Conservation (phyloP, 2,113 vertebrate species). For the Macquaria australasica region DNA sequence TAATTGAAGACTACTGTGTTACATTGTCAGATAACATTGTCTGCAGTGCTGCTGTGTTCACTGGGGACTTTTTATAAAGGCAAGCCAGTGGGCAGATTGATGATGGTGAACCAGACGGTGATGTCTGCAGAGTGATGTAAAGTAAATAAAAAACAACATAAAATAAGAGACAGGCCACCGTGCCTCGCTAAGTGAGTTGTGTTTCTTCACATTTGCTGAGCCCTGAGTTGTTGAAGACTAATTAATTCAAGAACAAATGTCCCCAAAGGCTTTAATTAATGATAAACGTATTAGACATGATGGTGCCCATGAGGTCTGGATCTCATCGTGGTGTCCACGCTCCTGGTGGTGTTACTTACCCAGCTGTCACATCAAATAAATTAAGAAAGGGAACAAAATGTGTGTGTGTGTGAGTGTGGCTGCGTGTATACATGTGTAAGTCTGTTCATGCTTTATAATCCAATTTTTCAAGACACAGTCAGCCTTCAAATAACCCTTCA, state of each 20-base stretch:
- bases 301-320: conserved; percentile 82
- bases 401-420: neutral
- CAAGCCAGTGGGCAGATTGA: conserved; percentile 54
- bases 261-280: conserved; percentile 85
- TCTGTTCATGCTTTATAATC: conserved; percentile 45
- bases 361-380: conserved; percentile 77
- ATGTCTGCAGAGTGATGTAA: conserved; percentile 31
- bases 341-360: conserved; percentile 78
- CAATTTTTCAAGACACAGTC: conserved; percentile 52
- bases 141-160: conserved; percentile 32
- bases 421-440: conserved; percentile 14
- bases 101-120: conserved; percentile 33
- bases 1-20: conserved; percentile 44
- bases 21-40: conserved; percentile 49
- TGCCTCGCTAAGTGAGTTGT: conserved; percentile 54
- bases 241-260: conserved; percentile 86
- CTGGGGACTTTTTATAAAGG: conserved; percentile 44
- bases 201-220: conserved; percentile 70
- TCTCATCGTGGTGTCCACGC: conserved; percentile 70
- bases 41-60: conserved; percentile 39
- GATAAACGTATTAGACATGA: conserved; percentile 85
- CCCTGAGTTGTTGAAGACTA: conserved; percentile 77
- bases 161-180: conserved; percentile 37
- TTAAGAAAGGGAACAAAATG: conserved; percentile 52
- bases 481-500: conserved; percentile 52